These are phyloP conservation scores for Thamnophis sirtalis DNA, from an alignment of 2,113 vertebrate genomes.

Conservation along the genomic window DNA sequence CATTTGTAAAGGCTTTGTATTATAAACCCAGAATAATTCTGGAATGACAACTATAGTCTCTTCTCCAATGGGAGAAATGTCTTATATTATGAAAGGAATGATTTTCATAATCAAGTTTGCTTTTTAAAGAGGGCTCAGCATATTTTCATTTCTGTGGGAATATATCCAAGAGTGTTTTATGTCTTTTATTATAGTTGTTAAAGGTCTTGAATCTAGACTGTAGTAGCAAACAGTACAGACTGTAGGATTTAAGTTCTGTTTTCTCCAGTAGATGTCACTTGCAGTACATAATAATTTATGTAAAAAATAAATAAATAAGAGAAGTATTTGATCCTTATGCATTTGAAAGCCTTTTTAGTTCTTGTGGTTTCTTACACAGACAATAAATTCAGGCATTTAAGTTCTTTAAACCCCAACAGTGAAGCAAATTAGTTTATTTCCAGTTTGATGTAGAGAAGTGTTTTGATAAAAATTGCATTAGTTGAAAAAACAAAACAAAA, in stretches of 20 bases:
- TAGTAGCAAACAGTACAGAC: slow-evolving; percentile 59
- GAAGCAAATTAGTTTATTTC: slow-evolving; percentile 61
- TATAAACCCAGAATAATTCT: slow-evolving; percentile 28
- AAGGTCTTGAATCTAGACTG: slow-evolving; percentile 20
- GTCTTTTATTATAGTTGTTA: slow-evolving; percentile 39
- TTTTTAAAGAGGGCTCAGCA: neutral
- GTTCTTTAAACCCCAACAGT: slow-evolving; percentile 67
- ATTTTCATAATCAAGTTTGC: slow-evolving; percentile 30
- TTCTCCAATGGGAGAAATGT: slow-evolving; percentile 12
- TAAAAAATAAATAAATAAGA: slow-evolving; percentile 71
- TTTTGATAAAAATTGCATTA: slow-evolving; percentile 53
- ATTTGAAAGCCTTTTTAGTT: slow-evolving; percentile 44
- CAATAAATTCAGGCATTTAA: slow-evolving; percentile 61
- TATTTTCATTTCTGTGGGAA: slow-evolving; percentile 24
- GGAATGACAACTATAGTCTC: slow-evolving; percentile 24
- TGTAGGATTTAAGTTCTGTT: slow-evolving; percentile 70
- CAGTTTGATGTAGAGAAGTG: slow-evolving; percentile 49
- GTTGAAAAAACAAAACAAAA: slow-evolving; percentile 50
- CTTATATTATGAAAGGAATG: slow-evolving; percentile 18
- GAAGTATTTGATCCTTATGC: slow-evolving; percentile 43
- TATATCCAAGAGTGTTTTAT: slow-evolving; percentile 32
- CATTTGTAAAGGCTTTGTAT: slow-evolving; percentile 39
- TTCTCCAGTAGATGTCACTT: slow-evolving; percentile 83
- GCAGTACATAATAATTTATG: slow-evolving; percentile 75
- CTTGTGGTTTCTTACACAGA: slow-evolving; percentile 45